phyloP scores from a whole-genome alignment of 2,113 vertebrate genomes.

The Cynocephalus volans region DNA sequence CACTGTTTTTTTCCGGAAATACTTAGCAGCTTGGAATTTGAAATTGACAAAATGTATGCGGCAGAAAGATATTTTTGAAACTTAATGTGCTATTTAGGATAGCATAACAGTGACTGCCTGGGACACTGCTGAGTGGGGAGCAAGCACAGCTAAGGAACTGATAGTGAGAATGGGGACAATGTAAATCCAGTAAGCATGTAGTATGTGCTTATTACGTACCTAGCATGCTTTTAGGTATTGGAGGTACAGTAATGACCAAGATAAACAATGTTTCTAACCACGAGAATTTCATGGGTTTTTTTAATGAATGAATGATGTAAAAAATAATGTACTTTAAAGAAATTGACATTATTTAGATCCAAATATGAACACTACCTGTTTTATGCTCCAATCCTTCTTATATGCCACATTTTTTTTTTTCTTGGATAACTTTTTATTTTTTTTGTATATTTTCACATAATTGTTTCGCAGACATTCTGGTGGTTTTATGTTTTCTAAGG shows the following conservation, averaged over 20 bases:
- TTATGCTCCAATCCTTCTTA: background rate
- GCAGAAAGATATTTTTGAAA: background rate
- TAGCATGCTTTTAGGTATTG: background rate
- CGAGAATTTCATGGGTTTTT: background rate
- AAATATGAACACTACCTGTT: background rate
- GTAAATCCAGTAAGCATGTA: background rate
- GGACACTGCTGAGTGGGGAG: background rate
- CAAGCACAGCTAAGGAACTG: background rate
- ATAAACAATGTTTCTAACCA: background rate
- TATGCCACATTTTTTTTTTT: background rate
- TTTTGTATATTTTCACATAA: background rate
- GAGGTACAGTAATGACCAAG: background rate
- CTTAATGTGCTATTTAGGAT: background rate
- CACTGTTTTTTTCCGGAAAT: background rate
- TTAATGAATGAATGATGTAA: background rate
- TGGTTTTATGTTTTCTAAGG: background rate
- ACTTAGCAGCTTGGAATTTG: constrained; percentile 19
- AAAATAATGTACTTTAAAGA: background rate
- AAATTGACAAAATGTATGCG: background rate
- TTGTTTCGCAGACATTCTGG: background rate
- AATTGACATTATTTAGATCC: background rate
- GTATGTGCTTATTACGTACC: background rate
- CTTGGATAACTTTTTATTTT: background rate
- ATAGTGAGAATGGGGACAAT: background rate
- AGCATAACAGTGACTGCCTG: background rate